Base-by-base conservation (phyloP, 2,113 vertebrate species). In the Chelonoidis abingdonii region DNA sequence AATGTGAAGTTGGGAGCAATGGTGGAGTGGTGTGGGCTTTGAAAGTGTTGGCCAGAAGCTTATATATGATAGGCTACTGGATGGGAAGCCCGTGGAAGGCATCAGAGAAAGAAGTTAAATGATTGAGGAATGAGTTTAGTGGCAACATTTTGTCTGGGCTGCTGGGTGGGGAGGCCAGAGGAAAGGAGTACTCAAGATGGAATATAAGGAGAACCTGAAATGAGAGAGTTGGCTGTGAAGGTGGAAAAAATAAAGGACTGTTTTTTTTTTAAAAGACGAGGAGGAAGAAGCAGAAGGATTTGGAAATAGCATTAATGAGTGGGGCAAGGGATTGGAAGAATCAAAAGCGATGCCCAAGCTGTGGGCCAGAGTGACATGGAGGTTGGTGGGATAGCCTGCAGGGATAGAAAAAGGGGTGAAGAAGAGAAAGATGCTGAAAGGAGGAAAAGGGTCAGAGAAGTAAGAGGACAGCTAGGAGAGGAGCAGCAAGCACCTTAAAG, bases 141-240 rank as follows among this genome's bases (percentile, higher is more conserved):
- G 86, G 5, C 27, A 65, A 10, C 52, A 24, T 1, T 80, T 1
- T n/a, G 11, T 11, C 56, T 65, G 2, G 6, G 5, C 0, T 27
- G 62, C 1, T 2, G 31, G 56, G 50, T 47, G 49, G 57, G 29
- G 29, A 62, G 59, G 13, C 29, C 29, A 35, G 13, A 29, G 14
- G 62, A 69, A 35, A 72, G n/a, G 19, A 22, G 38, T 72, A 72
- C 22, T 38, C n/a, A 72, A 38, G 17, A 69, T 21, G 4, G 17
- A 38, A n/a, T 69, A 21, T 19, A 21, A 10, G 21, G 19, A 72
- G 19, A 38, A 38, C 65, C 65, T 72, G n/a, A 38, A 54, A 38
- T 22, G 31, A 69, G 35, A 69, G 62, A 35, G 14, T 35, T 69
- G 62, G 16, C 35, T 69, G 65, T 72, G n/a, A 38, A 21, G 65